Evolutionary conservation across 2,797 vertebrate species (phyloP).

Genomic region (Phataginus tetradactyla): DNA sequence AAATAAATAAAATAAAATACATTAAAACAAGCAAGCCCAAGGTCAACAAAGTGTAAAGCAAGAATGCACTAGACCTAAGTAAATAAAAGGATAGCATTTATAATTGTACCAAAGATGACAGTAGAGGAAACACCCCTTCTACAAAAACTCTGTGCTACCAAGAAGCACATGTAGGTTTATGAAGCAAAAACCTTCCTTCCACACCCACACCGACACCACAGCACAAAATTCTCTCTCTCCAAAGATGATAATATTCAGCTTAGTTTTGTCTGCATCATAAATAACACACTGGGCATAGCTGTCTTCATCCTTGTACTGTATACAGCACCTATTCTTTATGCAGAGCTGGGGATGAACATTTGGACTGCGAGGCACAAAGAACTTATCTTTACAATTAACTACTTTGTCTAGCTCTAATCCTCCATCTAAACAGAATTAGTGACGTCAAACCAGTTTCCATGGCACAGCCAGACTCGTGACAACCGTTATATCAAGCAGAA

Average conservation of each 20-base stretch:
- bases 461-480: conserved; percentile 71
- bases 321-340: not conserved
- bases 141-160: not conserved
- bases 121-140: not conserved
- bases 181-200: conserved; percentile 2
- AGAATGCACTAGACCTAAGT: not conserved
- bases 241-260: conserved; percentile 28
- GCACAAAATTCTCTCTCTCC: not conserved
- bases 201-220: not conserved
- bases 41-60: not conserved
- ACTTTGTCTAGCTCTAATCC: conserved; percentile 67
- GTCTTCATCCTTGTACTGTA: not conserved
- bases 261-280: conserved; percentile 54
- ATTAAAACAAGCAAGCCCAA: conserved; percentile 1
- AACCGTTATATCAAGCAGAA: conserved; percentile 71
- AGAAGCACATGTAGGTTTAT: not conserved
- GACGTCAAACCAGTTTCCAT: conserved; percentile 78
- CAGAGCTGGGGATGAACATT: not conserved
- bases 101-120: not conserved
- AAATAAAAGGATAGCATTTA: not conserved
- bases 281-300: not conserved
- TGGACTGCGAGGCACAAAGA: not conserved
- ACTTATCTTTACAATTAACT: conserved; percentile 45
- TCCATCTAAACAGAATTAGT: conserved; percentile 72
- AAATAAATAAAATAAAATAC: too few relatives aligned